Evolutionary conservation across 2,113 vertebrate genomes (phyloP).

Genomic region (Canis aureus): DNA sequence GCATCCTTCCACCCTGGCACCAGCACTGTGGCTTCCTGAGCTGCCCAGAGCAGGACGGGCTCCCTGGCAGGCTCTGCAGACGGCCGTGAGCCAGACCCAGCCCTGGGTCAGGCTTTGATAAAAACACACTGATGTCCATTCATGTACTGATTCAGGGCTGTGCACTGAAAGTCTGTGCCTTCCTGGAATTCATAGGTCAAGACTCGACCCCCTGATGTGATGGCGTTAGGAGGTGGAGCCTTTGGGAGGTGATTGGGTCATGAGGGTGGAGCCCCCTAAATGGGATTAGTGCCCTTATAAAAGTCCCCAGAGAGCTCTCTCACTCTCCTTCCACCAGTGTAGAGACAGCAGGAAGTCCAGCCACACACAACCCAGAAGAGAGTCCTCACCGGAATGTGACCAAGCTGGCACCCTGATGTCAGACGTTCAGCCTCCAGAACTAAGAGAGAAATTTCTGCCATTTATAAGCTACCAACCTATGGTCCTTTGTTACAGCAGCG

Average conservation of each 20-base stretch:
- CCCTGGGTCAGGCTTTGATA: too few species aligned
- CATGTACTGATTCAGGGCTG: background rate
- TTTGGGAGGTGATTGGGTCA: background rate
- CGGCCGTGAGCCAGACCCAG: rapidly evolving
- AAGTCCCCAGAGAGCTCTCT: background rate
- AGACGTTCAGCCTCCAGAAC: background rate
- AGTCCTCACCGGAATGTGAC: background rate
- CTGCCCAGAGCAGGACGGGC: background rate
- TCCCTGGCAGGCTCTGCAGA: background rate
- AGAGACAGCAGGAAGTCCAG: too few species aligned
- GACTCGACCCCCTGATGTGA: background rate
- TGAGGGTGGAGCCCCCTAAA: too few species aligned
- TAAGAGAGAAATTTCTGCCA: background rate
- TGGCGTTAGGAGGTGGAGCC: background rate
- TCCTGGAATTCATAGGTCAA: background rate
- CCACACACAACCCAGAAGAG: background rate
- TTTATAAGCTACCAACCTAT: background rate
- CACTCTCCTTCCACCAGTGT: too few species aligned
- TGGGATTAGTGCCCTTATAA: background rate
- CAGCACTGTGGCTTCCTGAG: background rate
- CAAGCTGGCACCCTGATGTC: background rate
- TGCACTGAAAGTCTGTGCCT: background rate
- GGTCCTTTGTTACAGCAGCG: background rate
- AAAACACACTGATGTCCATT: background rate
- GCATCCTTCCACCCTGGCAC: background rate